Base-by-base conservation (phyloP, 2,113 vertebrate genomes). In the Chaenogobius annularis region DNA sequence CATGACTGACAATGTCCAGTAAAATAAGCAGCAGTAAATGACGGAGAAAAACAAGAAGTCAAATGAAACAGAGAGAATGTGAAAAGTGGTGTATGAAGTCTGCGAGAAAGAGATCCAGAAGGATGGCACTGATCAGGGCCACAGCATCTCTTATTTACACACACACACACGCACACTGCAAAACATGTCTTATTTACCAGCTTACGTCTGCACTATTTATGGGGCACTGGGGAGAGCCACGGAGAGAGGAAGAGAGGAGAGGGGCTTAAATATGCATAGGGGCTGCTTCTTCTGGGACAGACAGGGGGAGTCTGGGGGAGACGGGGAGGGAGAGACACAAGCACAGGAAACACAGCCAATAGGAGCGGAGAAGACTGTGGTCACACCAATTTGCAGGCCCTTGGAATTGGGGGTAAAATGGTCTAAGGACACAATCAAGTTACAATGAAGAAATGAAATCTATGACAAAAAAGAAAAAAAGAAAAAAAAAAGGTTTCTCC, bases 181-280 rank as follows among this genome's bases (percentile, higher is more conserved):
- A 93, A 91, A 90, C 93, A 94, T 94, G 73, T 93, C 92, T 94
- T 94, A 94, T 94, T 94, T 91, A 94, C 92, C 86, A 92, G 92
- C 91, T 93, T 93, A 93, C 85, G 87, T 92, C 92, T 94, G 91
- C 93, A 94, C 92, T 94, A 94, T 94, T 94, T 93, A 94, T 94
- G 91, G 89, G 86, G 76, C 91, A 82, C 91, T 84, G 79, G 92
- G 91, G 93, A 93, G 88, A 89, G 82, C 83, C 86, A 88, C 83
- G 88, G 84, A 83, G 85, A 87, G 88, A 89, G 83, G 87, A 88
- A 87, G 87, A 88, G 84, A 88, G 86, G 88, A 89, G 84, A 87
- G 85, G 86, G 89, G 89, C 84, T 92, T 90, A 92, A 92, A 92
- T 92, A 92, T 92, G 89, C 90, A 92, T 92, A 90, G 91, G 90